Percentiles rank a stretch among this genome's conserved stretches.
Evolutionary conservation across 2,797 vertebrate genomes (phyloP).

Genomic region (Ptychobarbus kaznakovi): DNA sequence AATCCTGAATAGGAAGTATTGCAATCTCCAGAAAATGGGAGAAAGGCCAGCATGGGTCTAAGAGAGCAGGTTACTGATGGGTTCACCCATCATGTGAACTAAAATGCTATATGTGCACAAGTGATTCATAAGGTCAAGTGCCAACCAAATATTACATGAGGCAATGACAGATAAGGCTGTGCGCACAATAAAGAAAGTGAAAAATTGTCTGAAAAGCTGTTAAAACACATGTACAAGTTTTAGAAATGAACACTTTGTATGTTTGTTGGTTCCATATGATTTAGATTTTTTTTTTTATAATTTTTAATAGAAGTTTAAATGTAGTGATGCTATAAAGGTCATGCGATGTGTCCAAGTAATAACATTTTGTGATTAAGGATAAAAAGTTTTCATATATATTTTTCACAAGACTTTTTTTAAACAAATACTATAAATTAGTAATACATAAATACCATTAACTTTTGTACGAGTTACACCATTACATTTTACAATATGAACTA

Average conservation of each 20-base stretch:
- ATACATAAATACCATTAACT: neutral
- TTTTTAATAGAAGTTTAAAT: neutral
- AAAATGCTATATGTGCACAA: neutral
- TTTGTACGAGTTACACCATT: neutral
- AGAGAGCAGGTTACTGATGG: slow-evolving; percentile 64
- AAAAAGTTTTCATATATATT: too few relatives aligned
- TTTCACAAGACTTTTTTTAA: too few relatives aligned
- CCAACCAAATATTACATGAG: neutral
- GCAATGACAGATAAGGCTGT: neutral
- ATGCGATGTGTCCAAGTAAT: neutral
- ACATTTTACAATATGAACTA: neutral
- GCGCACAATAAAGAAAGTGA: neutral
- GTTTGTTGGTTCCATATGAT: neutral
- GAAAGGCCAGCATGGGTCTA: slow-evolving; percentile 67
- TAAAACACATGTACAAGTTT: neutral
- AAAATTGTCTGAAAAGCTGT: neutral
- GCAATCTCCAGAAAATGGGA: slow-evolving; percentile 83
- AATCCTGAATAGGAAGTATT: slow-evolving; percentile 87
- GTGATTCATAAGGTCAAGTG: slow-evolving; percentile 5
- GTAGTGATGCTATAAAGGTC: neutral
- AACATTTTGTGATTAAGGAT: neutral
- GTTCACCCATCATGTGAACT: neutral
- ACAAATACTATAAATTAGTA: neutral
- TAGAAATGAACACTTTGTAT: neutral
- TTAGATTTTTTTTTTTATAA: too few relatives aligned